Evolutionary conservation across 2,888 invertebrate genomes (phyloP), one percentile per base, ranked within the genome.

Genomic region (Drosophila cognata): DNA sequence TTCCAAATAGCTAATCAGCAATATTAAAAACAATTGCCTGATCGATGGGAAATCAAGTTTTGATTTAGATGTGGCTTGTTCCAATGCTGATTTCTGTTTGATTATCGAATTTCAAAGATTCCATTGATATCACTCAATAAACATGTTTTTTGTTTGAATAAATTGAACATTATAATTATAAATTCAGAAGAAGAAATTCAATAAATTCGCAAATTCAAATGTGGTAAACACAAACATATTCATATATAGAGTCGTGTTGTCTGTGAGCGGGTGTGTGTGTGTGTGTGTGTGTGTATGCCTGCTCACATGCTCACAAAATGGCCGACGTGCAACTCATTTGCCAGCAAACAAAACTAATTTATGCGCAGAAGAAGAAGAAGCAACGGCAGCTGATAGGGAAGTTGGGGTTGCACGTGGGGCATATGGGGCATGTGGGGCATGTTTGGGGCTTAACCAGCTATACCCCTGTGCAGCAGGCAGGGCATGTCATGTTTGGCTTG

Each of bases 341-440:
- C 79, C 82, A 75, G 72, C 87, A 68, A 81, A 72, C 88, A 89
- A 88, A 88, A 83, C 86, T 89, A 86, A 86, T 86, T 88, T 86
- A 86, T 89, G 88, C 88, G 84, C 90, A 88, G 50, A 25, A 53
- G 46, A 36, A 53, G 43, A 50, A 50, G 28, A 29, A 28, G 28
- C 13, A 31, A 31, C 43, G 43, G 50, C 6, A 10, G 18, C 46
- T 38, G 18, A 41, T 18, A n/a, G 51, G 13, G 35, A 18, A 25
- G 25, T 6, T 16, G 28, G 36, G 8, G 57, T 18, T 36, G 38
- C 10, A 7, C 3, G 11, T 16, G 18, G 25, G 35, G 11, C 16
- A 2, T 21, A 11, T 43, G 36, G 28, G 38, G 16, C 1, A 21
- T 46, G 21, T 16, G 46, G 46, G 8, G 46, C 8, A 25, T 25